phyloP scores from a whole-genome alignment of 2,888 invertebrate species.

The Sthenelais limicola region DNA sequence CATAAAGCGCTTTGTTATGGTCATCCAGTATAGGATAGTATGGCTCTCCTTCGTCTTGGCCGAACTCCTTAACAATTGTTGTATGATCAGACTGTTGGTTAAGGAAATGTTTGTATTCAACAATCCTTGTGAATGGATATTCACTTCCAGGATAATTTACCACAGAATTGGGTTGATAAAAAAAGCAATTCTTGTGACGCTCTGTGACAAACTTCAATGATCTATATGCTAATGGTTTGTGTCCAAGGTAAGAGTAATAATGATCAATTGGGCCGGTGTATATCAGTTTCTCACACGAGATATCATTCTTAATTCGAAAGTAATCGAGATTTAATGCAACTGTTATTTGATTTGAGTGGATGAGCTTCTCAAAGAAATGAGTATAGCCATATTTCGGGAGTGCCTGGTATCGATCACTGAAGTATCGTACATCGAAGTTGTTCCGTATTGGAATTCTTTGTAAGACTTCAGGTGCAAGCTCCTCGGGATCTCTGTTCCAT shows the following conservation, averaged over 20 bases:
- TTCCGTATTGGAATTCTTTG: constrained; percentile 17
- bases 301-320: constrained; percentile 19
- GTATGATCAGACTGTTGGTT: constrained; percentile 23
- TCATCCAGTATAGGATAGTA: constrained; percentile 36
- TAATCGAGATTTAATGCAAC: constrained; percentile 23
- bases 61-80: constrained; percentile 31
- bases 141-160: constrained; percentile 34
- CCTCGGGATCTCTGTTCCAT: constrained; percentile 30
- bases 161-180: constrained; percentile 28
- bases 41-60: constrained; percentile 31
- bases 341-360: constrained; percentile 8
- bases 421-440: constrained; percentile 34
- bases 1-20: constrained; percentile 20
- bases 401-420: constrained; percentile 34
- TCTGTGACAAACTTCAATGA: constrained; percentile 3
- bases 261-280: constrained; percentile 38
- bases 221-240: constrained; percentile 12
- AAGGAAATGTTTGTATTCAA: constrained; percentile 38
- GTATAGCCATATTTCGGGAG: constrained; percentile 32
- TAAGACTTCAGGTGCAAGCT: constrained; percentile 23
- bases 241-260: constrained; percentile 20
- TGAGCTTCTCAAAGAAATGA: constrained; percentile 7
- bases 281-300: constrained; percentile 25
- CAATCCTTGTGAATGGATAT: constrained; percentile 23
- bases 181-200: constrained; percentile 16